These are phyloP conservation scores for Melanchra persicariae DNA, from an alignment of 2,888 invertebrate species.

Conservation along the genomic window DNA sequence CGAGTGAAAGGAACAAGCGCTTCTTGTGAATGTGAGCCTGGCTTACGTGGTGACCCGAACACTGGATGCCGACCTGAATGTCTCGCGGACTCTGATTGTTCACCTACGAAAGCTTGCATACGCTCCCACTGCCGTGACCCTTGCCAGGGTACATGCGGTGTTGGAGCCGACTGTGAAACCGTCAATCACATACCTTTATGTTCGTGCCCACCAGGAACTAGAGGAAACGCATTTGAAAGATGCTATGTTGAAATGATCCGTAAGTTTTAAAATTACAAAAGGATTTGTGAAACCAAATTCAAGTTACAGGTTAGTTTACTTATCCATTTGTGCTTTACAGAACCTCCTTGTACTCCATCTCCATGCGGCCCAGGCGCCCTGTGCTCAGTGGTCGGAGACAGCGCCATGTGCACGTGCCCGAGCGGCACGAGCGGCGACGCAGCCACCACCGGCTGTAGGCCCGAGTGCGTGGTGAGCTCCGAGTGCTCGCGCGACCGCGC, in stretches of 20 bases:
- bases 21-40: conserved; percentile 93
- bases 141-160: conserved; percentile 95
- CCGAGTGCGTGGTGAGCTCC: conserved; percentile 95
- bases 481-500: conserved; percentile 95
- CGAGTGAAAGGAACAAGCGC: conserved; percentile 93
- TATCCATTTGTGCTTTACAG: conserved; percentile 72
- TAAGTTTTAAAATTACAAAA: conserved; percentile 65
- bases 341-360: conserved; percentile 93
- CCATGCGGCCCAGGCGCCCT: conserved; percentile 95
- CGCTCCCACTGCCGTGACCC: conserved; percentile 96
- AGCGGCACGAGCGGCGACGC: conserved; percentile 94
- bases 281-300: background rate
- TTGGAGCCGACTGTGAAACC: conserved; percentile 95
- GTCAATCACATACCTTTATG: conserved; percentile 93
- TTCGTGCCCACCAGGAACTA: conserved; percentile 94
- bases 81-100: conserved; percentile 96
- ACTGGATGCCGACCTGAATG: conserved; percentile 96
- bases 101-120: conserved; percentile 95
- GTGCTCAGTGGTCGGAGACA: conserved; percentile 89
- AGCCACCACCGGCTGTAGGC: conserved; percentile 94
- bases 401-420: conserved; percentile 94
- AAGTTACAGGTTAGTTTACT: background rate
- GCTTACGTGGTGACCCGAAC: conserved; percentile 94
- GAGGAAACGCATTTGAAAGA: conserved; percentile 92
- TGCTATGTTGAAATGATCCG: conserved; percentile 88